A percentile compares a stretch with the other conserved stretches of the same genome.
These are phyloP conservation scores for Bombylius discolor DNA, from an alignment of 2,888 invertebrate genomes.

Conservation along the genomic window DNA sequence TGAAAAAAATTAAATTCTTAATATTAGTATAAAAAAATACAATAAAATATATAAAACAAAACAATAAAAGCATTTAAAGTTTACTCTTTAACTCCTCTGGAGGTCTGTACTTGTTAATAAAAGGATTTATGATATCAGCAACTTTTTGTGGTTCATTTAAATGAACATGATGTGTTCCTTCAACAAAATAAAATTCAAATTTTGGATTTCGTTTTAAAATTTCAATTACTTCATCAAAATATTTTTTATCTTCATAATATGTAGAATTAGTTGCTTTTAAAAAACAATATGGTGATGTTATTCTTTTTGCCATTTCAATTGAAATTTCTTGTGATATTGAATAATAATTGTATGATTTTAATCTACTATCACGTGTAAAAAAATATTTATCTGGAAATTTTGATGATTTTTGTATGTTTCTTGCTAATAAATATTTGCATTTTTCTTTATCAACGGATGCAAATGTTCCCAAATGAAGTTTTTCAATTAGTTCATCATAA, in stretches of 20 bases:
- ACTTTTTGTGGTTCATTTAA: constrained; percentile 51
- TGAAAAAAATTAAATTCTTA: no score
- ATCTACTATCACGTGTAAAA: constrained; percentile 50
- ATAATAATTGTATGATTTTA: constrained; percentile 34
- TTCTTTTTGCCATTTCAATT: constrained; percentile 41
- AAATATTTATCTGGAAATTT: constrained; percentile 45
- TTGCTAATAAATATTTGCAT: constrained; percentile 41
- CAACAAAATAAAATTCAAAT: constrained; percentile 46
- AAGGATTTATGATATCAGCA: constrained; percentile 43
- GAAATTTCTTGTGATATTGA: constrained; percentile 35
- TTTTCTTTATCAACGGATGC: constrained; percentile 45
- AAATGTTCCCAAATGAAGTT: constrained; percentile 41
- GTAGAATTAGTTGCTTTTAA: constrained; percentile 46
- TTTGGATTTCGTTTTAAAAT: constrained; percentile 41
- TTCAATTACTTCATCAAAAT: constrained; percentile 43
- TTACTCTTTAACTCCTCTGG: not conserved
- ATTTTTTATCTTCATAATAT: constrained; percentile 42
- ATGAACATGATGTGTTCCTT: constrained; percentile 65
- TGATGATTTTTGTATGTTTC: constrained; percentile 44
- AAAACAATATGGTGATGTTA: constrained; percentile 51
- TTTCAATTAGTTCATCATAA: constrained; percentile 46
- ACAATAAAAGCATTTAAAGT: not conserved
- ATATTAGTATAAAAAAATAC: no score
- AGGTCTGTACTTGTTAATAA: constrained; percentile 35
- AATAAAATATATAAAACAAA: no score